phyloP scores from a whole-genome alignment of 1,140 invertebrate species.

The Pantala flavescens region DNA sequence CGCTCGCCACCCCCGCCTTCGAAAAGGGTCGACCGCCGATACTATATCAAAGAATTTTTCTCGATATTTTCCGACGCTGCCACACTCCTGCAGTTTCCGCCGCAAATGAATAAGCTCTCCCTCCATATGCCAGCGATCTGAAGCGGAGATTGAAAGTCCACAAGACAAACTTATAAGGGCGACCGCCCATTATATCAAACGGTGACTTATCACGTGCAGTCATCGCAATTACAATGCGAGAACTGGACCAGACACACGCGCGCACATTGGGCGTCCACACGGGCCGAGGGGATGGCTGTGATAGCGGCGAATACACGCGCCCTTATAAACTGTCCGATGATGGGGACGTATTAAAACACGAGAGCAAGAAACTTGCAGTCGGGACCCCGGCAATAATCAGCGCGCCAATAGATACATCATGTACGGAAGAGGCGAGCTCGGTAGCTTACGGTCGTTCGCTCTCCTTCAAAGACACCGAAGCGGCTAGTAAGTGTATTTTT shows the following conservation, averaged over 20 bases:
- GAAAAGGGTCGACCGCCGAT: background rate
- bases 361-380: background rate
- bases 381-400: background rate
- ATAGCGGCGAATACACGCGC: background rate
- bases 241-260: conserved; percentile 2
- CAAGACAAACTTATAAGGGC: conserved; percentile 1
- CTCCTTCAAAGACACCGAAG: background rate
- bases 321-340: background rate
- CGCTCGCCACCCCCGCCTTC: background rate
- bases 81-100: too few species aligned
- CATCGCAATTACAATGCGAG: conserved; percentile 8
- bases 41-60: background rate
- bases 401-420: background rate
- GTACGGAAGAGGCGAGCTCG: background rate
- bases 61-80: too few species aligned
- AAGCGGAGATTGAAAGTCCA: background rate
- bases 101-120: background rate
- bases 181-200: conserved; percentile 5
- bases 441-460: background rate
- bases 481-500: too few species aligned
- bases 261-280: background rate
- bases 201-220: background rate
- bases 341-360: background rate
- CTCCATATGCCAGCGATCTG: background rate
- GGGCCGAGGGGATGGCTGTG: background rate